Conservation (phyloP, 2,113 vertebrate genomes). For the Neogobius melanostomus region DNA sequence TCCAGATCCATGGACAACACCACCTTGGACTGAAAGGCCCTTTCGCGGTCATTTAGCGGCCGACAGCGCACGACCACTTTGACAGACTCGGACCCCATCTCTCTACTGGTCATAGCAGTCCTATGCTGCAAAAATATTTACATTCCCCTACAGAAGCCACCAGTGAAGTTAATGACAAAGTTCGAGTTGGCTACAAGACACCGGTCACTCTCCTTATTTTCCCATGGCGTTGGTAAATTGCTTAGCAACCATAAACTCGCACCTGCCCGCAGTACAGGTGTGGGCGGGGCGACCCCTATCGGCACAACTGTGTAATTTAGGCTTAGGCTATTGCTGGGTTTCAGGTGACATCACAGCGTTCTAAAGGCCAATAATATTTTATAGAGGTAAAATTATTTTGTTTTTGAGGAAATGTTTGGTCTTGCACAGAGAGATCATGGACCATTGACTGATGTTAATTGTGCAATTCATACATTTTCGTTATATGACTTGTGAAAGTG, state of each 20-base stretch:
- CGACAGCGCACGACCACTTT: slow-evolving; percentile 86
- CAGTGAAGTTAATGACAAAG: background rate
- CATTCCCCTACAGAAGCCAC: background rate
- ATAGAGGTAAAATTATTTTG: no score
- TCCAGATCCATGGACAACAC: slow-evolving; percentile 77
- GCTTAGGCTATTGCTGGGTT: no score
- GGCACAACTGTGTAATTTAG: background rate
- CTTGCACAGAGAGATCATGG: no score
- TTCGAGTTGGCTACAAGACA: background rate
- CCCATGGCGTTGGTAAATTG: slow-evolving; percentile 66
- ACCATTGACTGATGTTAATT: no score
- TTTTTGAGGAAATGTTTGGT: no score
- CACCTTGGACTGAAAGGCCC: slow-evolving; percentile 68
- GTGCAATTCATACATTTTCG: no score
- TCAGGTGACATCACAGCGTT: no score
- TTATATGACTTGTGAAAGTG: no score
- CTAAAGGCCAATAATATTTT: no score
- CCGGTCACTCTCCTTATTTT: background rate
- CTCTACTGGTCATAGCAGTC: background rate
- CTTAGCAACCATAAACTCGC: slow-evolving; percentile 67
- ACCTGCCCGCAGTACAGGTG: slow-evolving; percentile 1
- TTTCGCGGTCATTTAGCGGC: slow-evolving; percentile 81
- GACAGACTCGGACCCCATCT: slow-evolving; percentile 82
- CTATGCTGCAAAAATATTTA: background rate
- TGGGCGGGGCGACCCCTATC: background rate